Percentiles rank a stretch among this genome's conserved stretches.
These are phyloP conservation scores for Sebastes iracundus DNA, from an alignment of 2,797 vertebrate genomes.

Conservation along the genomic window DNA sequence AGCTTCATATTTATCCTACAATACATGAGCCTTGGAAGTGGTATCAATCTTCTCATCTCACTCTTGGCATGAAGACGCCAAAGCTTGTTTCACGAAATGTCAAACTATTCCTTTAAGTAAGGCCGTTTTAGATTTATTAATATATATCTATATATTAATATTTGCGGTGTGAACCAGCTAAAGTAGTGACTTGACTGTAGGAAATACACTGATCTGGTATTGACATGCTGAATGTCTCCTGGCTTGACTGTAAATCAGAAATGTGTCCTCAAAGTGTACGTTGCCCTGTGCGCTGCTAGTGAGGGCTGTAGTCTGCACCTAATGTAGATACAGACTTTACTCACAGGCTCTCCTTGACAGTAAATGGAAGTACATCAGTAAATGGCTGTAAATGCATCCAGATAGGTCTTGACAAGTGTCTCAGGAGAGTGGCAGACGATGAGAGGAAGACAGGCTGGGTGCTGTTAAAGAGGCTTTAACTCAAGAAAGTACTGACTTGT, in stretches of 20 bases:
- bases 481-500: conserved; percentile 42
- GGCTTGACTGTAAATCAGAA: conserved; percentile 22
- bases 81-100: neutral
- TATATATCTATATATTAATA: neutral
- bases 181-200: neutral
- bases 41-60: neutral
- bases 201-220: neutral
- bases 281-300: neutral
- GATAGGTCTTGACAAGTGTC: conserved; percentile 54
- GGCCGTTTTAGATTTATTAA: neutral
- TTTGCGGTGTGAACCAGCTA: neutral
- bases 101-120: neutral
- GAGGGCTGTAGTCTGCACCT: conserved; percentile 10
- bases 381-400: conserved; percentile 57
- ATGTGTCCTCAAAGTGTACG: conserved; percentile 2
- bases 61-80: neutral
- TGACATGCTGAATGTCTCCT: conserved; percentile 13
- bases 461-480: conserved; percentile 44
- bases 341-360: conserved; percentile 25
- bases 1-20: neutral
- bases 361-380: conserved; percentile 54
- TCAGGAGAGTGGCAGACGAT: conserved; percentile 42
- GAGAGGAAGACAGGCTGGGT: conserved; percentile 44
- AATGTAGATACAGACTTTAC: conserved; percentile 1
- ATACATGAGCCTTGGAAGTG: neutral